Evolutionary conservation across 2,113 vertebrate species (phyloP).

Genomic region (Clarias gariepinus): DNA sequence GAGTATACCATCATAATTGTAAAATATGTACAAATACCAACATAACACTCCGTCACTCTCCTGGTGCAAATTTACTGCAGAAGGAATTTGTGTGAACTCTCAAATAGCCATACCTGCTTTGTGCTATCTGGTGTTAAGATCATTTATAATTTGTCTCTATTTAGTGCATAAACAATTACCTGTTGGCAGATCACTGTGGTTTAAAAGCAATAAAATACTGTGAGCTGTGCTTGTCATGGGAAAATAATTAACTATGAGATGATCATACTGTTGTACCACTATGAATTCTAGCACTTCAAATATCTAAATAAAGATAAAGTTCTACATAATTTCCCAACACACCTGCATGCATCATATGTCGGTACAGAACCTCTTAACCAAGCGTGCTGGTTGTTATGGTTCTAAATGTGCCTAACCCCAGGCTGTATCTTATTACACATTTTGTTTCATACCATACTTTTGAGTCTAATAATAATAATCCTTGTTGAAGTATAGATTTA

Average conservation of each 20-base stretch:
- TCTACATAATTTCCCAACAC: not conserved
- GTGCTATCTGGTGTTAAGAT: not conserved
- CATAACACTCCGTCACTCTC: not conserved
- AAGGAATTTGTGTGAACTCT: not conserved
- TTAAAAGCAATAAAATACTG: not conserved
- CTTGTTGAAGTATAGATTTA: conserved; percentile 30
- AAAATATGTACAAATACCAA: too few relatives aligned
- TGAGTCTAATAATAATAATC: conserved; percentile 30
- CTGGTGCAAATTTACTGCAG: not conserved
- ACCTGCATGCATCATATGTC: not conserved
- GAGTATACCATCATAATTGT: not conserved
- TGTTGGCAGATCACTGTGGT: not conserved
- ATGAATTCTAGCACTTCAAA: not conserved
- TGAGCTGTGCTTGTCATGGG: not conserved
- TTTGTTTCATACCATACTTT: conserved; percentile 16
- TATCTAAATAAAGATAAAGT: not conserved
- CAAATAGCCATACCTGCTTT: not conserved
- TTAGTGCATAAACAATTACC: not conserved
- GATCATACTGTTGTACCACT: not conserved
- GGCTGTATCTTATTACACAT: conserved; percentile 10
- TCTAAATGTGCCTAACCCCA: not conserved
- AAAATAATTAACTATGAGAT: not conserved
- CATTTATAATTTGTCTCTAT: not conserved
- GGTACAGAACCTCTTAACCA: not conserved
- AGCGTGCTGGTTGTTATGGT: not conserved